Evolutionary conservation across 2,113 vertebrate genomes (phyloP).

Genomic region (Colossoma macropomum): DNA sequence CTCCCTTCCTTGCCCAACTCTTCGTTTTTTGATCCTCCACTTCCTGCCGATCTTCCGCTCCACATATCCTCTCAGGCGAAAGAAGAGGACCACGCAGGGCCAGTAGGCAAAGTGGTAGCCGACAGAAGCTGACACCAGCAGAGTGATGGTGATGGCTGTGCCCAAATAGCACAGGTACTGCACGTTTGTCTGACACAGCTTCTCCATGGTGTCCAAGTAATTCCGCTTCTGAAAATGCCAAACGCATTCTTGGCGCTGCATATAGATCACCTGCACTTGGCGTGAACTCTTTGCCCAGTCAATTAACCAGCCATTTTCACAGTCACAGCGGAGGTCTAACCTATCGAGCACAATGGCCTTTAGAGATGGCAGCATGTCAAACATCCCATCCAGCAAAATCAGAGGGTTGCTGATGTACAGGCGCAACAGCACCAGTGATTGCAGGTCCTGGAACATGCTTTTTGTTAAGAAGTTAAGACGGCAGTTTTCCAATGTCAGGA

Average conservation of each 20-base stretch:
- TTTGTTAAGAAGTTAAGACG: slow-evolving; percentile 35
- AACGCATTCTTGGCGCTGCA: slow-evolving; percentile 50
- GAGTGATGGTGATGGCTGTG: slow-evolving; percentile 26
- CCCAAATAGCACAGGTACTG: slow-evolving; percentile 54
- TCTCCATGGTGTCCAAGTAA: slow-evolving; percentile 57
- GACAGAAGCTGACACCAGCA: slow-evolving; percentile 48
- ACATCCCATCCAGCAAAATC: slow-evolving; percentile 41
- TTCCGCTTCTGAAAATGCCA: slow-evolving; percentile 54
- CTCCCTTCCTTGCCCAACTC: not conserved
- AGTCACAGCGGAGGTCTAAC: slow-evolving; percentile 49
- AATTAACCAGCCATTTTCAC: slow-evolving; percentile 43
- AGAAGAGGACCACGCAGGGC: slow-evolving; percentile 55
- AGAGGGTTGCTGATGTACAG: slow-evolving; percentile 44
- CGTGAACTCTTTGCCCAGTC: slow-evolving; percentile 35
- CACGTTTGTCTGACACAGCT: slow-evolving; percentile 55
- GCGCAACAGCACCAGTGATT: slow-evolving; percentile 37
- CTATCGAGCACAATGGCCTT: slow-evolving; percentile 33
- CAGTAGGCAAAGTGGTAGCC: slow-evolving; percentile 61
- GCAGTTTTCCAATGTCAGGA: slow-evolving; percentile 48
- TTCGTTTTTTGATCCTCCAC: slow-evolving; percentile 33
- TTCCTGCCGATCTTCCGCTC: slow-evolving; percentile 46
- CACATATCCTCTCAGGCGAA: slow-evolving; percentile 53
- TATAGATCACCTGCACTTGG: slow-evolving; percentile 44
- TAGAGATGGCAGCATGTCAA: slow-evolving; percentile 24
- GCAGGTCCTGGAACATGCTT: slow-evolving; percentile 45